Evolutionary conservation across 2,797 vertebrate species (phyloP), one percentile per base, ranked within the genome.

Genomic region (Eupleurogrammus muticus): DNA sequence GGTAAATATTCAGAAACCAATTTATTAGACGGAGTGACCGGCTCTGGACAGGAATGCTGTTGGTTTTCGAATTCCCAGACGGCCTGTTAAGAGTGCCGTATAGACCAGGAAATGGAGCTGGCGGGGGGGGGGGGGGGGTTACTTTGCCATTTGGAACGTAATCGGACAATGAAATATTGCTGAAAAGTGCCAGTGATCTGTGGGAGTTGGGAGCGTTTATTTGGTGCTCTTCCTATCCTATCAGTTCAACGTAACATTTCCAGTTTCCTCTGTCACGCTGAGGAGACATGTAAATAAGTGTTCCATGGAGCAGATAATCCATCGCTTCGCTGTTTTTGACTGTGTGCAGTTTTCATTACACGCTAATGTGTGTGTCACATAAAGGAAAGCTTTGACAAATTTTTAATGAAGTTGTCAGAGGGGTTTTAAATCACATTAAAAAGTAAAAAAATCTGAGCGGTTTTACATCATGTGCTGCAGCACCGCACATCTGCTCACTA

Each of bases 41-140:
- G 55, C 71, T 67, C 0, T 1, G 67, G 75, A 79, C 40, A 36
- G 66, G 62, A 74, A 74, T 70, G 55, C 70, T 84, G 82, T 85
- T 76, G 74, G 34, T 57, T 77, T 89, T 81, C 65, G 5, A 78
- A 87, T 79, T 82, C 81, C 79, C 77, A 84, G 52, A 49, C 24
- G 57, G 49, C 50, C 40, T 73, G 53, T 86, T 83, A 70, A 64
- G 51, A 61, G 67, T 28, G 66, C 48, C 66, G 51, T 62, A 44
- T 71, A 76, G 68, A 78, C 17, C 50, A 70, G 72, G 67, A 70
- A 57, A 70, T 73, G 65, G 69, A 79, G 57, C 3, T 23, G 11
- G 49, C 23, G 11, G 49, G 53, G 54, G 13, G 34, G 64, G 34
- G 66, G 62, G 52, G 50, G 60, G 48, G 52, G 34, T 68, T 34